phyloP scores from a whole-genome alignment of 2,888 invertebrate species.

The Hypercompe scribonia region DNA sequence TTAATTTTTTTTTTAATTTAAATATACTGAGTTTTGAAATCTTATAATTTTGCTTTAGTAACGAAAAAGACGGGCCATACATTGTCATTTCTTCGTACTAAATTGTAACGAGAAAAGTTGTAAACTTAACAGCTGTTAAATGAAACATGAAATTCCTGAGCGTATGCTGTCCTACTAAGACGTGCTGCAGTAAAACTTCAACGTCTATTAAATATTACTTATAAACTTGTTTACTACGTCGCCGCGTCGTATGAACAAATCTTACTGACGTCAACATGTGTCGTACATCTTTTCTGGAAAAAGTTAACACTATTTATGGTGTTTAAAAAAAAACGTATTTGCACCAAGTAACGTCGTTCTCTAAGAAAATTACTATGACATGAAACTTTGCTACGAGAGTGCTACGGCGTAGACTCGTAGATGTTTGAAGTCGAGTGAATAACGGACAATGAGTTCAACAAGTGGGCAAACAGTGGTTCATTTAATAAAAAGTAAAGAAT shows the following conservation, averaged over 20 bases:
- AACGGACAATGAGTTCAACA: constrained; percentile 39
- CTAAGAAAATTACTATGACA: constrained; percentile 9
- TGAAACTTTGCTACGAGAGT: constrained; percentile 34
- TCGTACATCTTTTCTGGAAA: constrained; percentile 28
- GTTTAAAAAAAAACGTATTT: constrained; percentile 24
- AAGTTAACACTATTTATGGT: constrained; percentile 21
- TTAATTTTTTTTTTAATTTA: too few relatives aligned
- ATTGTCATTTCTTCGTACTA: neutral
- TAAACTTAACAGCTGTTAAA: constrained; percentile 4
- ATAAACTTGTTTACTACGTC: constrained; percentile 19
- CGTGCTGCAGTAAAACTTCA: constrained; percentile 17
- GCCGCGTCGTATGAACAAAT: constrained; percentile 3
- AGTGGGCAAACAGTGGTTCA: constrained; percentile 55
- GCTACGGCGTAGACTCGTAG: constrained; percentile 49
- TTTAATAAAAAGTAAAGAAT: constrained; percentile 55
- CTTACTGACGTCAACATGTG: constrained; percentile 17
- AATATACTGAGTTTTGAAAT: neutral
- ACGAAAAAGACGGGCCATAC: neutral
- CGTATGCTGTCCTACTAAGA: neutral
- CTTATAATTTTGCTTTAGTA: neutral
- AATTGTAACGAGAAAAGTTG: constrained; percentile 3
- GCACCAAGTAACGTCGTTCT: constrained; percentile 25
- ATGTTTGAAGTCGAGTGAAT: constrained; percentile 35
- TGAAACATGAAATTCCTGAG: neutral
- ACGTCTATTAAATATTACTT: constrained; percentile 18